These are phyloP conservation scores for Creontiades dilutus DNA, from an alignment of 2,888 invertebrate species.

Conservation along the genomic window DNA sequence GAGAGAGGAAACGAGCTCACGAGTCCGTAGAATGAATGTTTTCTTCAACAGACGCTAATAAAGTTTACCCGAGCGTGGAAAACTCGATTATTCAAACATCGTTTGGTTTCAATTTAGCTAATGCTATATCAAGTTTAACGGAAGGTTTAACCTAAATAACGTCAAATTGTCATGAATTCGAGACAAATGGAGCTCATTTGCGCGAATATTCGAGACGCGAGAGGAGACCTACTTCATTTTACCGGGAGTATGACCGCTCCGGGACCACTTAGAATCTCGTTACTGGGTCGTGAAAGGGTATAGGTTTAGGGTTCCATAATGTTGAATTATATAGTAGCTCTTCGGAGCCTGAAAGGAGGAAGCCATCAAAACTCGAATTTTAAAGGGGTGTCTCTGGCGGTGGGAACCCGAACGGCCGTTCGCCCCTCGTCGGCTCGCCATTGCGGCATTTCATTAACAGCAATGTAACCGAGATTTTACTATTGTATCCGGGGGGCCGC, in stretches of 20 bases:
- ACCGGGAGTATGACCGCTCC: background rate
- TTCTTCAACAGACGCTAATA: too few relatives aligned
- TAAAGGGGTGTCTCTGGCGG: slow-evolving; percentile 34
- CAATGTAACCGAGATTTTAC: slow-evolving; percentile 24
- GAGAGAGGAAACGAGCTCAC: too few relatives aligned
- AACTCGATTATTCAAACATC: too few relatives aligned
- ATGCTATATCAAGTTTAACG: too few relatives aligned
- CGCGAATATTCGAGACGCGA: background rate
- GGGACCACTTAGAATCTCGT: slow-evolving; percentile 47
- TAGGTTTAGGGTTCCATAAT: slow-evolving; percentile 31
- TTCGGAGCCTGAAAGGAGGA: slow-evolving; percentile 32
- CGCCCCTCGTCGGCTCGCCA: background rate
- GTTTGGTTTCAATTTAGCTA: too few relatives aligned
- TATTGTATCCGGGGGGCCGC: slow-evolving; percentile 1
- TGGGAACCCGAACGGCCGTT: slow-evolving; percentile 18
- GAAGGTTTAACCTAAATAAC: too few relatives aligned
- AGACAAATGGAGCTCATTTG: too few relatives aligned
- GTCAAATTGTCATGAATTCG: too few relatives aligned
- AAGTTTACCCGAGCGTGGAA: too few relatives aligned
- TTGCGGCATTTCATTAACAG: slow-evolving; percentile 33
- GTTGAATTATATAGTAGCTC: slow-evolving; percentile 29
- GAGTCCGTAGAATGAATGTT: too few relatives aligned
- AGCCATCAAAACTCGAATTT: slow-evolving; percentile 47
- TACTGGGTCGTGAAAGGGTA: slow-evolving; percentile 47
- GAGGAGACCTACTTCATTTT: background rate